Percentiles rank a stretch among this genome's conserved stretches.
Evolutionary conservation across 2,888 invertebrate genomes (phyloP).

Genomic region (Octonoba sinensis): DNA sequence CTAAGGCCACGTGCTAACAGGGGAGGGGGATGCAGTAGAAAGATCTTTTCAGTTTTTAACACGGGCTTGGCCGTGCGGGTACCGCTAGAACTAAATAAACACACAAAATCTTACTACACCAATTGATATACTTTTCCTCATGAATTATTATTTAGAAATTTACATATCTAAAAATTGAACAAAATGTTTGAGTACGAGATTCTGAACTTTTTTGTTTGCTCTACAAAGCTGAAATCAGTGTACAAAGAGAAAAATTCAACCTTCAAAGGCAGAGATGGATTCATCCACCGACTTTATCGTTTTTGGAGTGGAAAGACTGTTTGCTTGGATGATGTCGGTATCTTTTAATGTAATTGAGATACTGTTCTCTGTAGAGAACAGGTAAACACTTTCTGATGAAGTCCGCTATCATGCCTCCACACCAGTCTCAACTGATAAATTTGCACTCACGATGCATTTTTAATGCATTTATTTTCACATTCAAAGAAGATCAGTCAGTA

Average conservation of each 20-base stretch:
- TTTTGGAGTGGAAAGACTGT: slow-evolving; percentile 15
- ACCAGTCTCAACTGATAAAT: slow-evolving; percentile 9
- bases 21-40: no score
- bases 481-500: no score
- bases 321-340: slow-evolving; percentile 35
- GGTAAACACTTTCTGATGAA: slow-evolving; percentile 31
- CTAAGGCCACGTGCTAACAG: no score
- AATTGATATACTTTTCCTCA: no score
- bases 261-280: background rate
- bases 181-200: no score
- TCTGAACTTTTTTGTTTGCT: background rate
- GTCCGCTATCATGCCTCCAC: slow-evolving; percentile 30
- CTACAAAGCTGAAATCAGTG: slow-evolving; percentile 8
- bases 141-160: no score
- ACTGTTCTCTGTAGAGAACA: slow-evolving; percentile 25
- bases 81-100: no score
- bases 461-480: background rate
- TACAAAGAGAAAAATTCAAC: background rate
- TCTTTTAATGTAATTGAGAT: slow-evolving; percentile 49
- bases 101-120: no score
- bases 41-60: no score
- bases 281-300: slow-evolving; percentile 16
- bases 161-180: no score
- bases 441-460: background rate
- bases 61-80: no score